These are phyloP conservation scores for Danio jaintianensis DNA, from an alignment of 2,797 vertebrate genomes.

Conservation along the genomic window DNA sequence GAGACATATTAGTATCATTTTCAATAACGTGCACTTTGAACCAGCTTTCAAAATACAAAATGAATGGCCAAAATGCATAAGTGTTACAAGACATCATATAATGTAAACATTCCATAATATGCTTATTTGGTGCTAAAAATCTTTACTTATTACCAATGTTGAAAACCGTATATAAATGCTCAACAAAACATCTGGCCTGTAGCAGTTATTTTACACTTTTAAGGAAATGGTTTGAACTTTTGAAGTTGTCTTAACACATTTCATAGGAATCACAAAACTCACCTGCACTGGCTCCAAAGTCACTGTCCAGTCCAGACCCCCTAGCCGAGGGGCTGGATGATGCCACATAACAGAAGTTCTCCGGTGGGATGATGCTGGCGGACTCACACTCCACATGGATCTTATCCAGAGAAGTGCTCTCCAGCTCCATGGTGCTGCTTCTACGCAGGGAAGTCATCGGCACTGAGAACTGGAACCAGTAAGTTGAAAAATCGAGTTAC, in stretches of 20 bases:
- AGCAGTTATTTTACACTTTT: not conserved
- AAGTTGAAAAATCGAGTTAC: too few species aligned
- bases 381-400: conserved; percentile 72
- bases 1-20: too few species aligned
- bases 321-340: conserved; percentile 67
- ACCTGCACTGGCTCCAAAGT: conserved; percentile 88
- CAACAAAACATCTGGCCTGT: too few species aligned
- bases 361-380: conserved; percentile 62
- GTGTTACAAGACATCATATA: too few species aligned
- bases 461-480: conserved; percentile 57
- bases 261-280: conserved; percentile 12
- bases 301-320: conserved; percentile 84
- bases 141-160: not conserved
- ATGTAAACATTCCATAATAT: too few species aligned
- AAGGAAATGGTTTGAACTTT: not conserved
- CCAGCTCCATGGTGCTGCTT: conserved; percentile 69
- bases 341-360: conserved; percentile 61
- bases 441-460: conserved; percentile 57
- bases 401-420: conserved; percentile 60
- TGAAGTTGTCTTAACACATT: not conserved
- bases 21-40: too few species aligned
- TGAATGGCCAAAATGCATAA: too few species aligned
- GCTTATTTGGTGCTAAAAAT: not conserved
- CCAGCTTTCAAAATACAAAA: too few species aligned
- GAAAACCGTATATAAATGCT: too few species aligned